phyloP scores from a whole-genome alignment of 2,888 invertebrate species.

The Sarcophaga caerulescens region DNA sequence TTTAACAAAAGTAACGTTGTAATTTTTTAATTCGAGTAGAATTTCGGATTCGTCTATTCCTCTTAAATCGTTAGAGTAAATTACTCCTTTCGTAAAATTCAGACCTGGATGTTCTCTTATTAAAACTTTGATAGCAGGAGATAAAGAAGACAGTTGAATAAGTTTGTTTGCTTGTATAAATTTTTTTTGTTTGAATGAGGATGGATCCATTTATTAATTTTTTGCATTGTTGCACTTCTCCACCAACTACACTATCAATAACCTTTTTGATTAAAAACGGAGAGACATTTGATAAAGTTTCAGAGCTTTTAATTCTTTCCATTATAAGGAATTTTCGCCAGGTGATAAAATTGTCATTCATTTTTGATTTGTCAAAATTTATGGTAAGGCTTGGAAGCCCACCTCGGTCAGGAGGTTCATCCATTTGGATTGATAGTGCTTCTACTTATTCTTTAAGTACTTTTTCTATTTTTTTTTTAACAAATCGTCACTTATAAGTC shows the following conservation, averaged over 20 bases:
- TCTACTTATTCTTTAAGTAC: too few species aligned
- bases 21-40: background rate
- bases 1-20: conserved; percentile 3
- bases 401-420: too few species aligned
- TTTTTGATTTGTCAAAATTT: too few species aligned
- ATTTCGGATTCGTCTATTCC: conserved; percentile 5
- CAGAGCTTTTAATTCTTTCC: conserved; percentile 12
- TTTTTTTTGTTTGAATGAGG: too few species aligned
- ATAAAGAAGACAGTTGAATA: conserved; percentile 10
- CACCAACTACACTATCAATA: conserved; percentile 8
- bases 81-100: conserved; percentile 14
- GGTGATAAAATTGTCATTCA: too few species aligned
- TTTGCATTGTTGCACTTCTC: conserved; percentile 11
- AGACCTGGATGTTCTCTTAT: conserved; percentile 11
- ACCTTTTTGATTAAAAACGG: conserved; percentile 11
- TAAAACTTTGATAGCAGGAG: background rate
- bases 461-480: too few species aligned
- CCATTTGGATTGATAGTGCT: too few species aligned
- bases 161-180: conserved; percentile 10
- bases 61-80: background rate
- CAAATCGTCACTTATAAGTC: too few species aligned
- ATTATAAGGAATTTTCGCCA: background rate
- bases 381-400: too few species aligned
- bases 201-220: background rate
- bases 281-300: conserved; percentile 7